A percentile compares a stretch with the other conserved stretches of the same genome.
phyloP scores from a whole-genome alignment of 2,113 vertebrate genomes.

The Physeter macrocephalus region DNA sequence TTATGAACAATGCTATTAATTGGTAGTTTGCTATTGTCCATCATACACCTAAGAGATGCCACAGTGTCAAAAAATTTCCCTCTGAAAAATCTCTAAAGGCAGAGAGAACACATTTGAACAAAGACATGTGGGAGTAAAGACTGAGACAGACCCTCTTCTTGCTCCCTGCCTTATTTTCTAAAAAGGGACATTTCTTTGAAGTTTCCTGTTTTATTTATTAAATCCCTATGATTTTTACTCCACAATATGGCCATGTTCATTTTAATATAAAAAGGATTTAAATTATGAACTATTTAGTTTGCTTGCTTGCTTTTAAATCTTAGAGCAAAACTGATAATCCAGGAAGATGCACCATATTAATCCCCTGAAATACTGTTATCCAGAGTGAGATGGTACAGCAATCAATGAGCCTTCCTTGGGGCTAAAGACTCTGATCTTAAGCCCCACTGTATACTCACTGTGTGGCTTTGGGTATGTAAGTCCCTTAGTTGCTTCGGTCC shows the following conservation, averaged over 20 bases:
- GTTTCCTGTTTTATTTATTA: conserved; percentile 3
- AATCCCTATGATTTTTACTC: not conserved
- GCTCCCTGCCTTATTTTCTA: not conserved
- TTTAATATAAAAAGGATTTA: conserved; percentile 17
- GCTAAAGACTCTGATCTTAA: not conserved
- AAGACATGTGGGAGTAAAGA: not conserved
- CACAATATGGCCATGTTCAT: not conserved
- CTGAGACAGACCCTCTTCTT: not conserved
- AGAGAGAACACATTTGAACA: not conserved
- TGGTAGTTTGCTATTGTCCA: not conserved
- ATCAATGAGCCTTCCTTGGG: not conserved
- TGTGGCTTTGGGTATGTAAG: not conserved
- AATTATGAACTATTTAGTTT: conserved; percentile 3
- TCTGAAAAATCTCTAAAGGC: not conserved
- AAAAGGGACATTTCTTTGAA: not conserved
- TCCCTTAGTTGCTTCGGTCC: not conserved
- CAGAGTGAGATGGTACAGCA: not conserved
- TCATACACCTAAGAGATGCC: not conserved
- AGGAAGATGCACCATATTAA: not conserved
- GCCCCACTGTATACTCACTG: not conserved
- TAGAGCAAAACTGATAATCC: not conserved
- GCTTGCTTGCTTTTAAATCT: not conserved
- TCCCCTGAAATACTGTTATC: not conserved
- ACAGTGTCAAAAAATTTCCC: not conserved
- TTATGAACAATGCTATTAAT: not conserved